phyloP scores from a whole-genome alignment of 1,140 invertebrate species.

The Eriosoma lanigerum region DNA sequence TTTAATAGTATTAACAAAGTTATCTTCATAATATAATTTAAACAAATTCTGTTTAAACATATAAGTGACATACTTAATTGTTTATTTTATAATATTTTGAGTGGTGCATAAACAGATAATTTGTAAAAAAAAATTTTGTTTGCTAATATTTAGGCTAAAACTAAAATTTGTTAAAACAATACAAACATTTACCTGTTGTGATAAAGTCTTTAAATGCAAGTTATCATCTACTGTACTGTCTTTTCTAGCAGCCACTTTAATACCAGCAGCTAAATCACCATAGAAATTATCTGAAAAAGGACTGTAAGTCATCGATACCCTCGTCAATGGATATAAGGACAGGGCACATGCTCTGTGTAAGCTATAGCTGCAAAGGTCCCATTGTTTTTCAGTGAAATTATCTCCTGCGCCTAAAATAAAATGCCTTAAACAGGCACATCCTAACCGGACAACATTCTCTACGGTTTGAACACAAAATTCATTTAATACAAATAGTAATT shows the following conservation, averaged over 20 bases:
- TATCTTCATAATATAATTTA: too few species aligned
- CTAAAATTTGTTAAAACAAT: too few species aligned
- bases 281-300: constrained; percentile 89
- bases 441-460: constrained; percentile 83
- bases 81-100: too few species aligned
- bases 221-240: constrained; percentile 81
- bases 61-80: too few species aligned
- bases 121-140: too few species aligned
- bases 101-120: too few species aligned
- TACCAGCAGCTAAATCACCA: constrained; percentile 80
- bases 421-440: constrained; percentile 90
- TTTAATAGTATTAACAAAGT: not conserved
- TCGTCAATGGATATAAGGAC: constrained; percentile 78
- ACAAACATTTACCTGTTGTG: constrained; percentile 69
- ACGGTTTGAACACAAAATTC: constrained; percentile 88
- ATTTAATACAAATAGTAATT: constrained; percentile 81
- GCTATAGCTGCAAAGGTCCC: constrained; percentile 78
- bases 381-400: constrained; percentile 76
- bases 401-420: constrained; percentile 81
- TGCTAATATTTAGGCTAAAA: too few species aligned
- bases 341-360: constrained; percentile 80
- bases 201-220: constrained; percentile 78
- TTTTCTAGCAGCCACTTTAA: constrained; percentile 86
- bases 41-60: too few species aligned
- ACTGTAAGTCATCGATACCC: constrained; percentile 83